phyloP scores from a whole-genome alignment of 2,113 vertebrate genomes.

The Tricholaema leucomelas region DNA sequence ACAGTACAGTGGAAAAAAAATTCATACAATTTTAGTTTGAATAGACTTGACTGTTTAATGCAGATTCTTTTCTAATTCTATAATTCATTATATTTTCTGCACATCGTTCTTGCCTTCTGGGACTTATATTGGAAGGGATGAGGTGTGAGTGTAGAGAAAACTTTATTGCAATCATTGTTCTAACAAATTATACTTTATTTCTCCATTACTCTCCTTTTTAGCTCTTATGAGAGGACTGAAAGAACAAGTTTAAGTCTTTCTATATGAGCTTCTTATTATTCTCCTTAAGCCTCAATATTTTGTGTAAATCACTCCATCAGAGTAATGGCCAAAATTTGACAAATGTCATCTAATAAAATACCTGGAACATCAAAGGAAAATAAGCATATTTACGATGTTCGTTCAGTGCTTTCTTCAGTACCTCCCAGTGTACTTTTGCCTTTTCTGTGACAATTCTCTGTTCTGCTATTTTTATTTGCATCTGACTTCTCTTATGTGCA shows the following conservation, averaged over 20 bases:
- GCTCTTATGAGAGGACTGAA: not conserved
- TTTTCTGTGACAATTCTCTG: not conserved
- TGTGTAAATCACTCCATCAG: not conserved
- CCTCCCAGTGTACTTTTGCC: not conserved
- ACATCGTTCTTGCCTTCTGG: not conserved
- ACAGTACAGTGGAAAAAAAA: not conserved
- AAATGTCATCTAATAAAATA: not conserved
- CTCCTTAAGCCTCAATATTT: not conserved
- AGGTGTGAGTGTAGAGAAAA: not conserved
- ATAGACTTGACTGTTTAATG: not conserved
- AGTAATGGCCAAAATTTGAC: not conserved
- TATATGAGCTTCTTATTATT: not conserved
- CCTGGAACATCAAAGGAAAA: not conserved
- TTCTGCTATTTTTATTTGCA: not conserved
- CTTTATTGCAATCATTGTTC: not conserved
- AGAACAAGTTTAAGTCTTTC: not conserved
- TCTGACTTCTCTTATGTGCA: not conserved
- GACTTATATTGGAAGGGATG: accelerated
- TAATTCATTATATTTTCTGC: not conserved
- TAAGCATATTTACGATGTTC: not conserved
- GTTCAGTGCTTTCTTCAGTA: not conserved
- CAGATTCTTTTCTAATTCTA: not conserved
- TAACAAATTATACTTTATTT: not conserved
- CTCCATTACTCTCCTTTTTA: not conserved
- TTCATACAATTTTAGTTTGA: not conserved